These are phyloP conservation scores for Pituophis catenifer DNA, from an alignment of 2,113 vertebrate species.

Conservation along the genomic window DNA sequence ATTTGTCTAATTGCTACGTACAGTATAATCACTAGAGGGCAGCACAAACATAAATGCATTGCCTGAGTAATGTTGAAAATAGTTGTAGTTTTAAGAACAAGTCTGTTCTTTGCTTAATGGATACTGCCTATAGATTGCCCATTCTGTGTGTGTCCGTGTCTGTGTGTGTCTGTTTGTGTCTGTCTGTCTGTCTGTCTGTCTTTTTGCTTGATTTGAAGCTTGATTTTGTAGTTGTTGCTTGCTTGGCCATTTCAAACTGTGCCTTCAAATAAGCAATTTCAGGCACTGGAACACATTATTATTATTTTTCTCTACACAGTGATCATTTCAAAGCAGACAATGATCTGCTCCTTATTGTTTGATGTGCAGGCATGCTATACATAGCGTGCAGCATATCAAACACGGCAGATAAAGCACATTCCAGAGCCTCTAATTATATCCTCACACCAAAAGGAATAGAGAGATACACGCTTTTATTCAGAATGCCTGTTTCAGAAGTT, in stretches of 20 bases:
- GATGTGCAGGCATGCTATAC: background rate
- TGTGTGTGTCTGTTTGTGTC: background rate
- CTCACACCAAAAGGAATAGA: background rate
- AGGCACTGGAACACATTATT: background rate
- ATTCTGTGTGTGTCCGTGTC: background rate
- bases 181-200: background rate
- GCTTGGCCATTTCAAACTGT: background rate
- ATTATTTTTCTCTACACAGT: background rate
- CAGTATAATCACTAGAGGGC: slow-evolving; percentile 17
- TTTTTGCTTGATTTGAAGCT: background rate
- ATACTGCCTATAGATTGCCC: background rate
- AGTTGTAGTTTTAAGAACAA: background rate
- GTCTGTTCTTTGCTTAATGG: background rate
- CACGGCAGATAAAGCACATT: background rate
- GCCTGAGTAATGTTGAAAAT: background rate
- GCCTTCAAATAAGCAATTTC: background rate
- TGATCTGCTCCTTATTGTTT: background rate
- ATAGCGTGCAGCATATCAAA: background rate
- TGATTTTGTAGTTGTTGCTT: background rate
- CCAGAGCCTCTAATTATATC: background rate
- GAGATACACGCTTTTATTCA: background rate
- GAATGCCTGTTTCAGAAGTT: background rate
- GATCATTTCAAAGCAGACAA: background rate
- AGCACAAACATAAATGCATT: slow-evolving; percentile 23
- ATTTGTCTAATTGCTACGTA: background rate